These are phyloP conservation scores for Brachionus asplanchnoidis DNA, from an alignment of 1,140 invertebrate species.

Conservation along the genomic window DNA sequence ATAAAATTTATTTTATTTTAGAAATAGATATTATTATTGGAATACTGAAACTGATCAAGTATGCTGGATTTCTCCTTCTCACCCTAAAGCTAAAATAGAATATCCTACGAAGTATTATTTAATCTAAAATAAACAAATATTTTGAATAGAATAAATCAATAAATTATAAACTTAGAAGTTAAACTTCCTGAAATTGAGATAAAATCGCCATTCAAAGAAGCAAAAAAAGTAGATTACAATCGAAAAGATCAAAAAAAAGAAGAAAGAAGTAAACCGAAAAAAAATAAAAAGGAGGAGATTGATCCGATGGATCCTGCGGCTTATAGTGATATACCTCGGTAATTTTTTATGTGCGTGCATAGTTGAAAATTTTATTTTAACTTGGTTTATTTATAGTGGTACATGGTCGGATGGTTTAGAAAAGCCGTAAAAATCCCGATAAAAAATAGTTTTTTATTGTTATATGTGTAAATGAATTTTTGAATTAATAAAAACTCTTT, in stretches of 20 bases:
- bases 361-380: not conserved
- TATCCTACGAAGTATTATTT: not conserved
- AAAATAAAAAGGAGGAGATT: not conserved
- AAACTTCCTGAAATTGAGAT: not conserved
- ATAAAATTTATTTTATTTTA: not conserved
- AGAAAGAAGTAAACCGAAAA: not conserved
- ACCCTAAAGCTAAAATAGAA: constrained; percentile 62
- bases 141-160: too few relatives aligned
- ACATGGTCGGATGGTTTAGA: constrained; percentile 5
- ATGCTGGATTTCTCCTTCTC: constrained; percentile 83
- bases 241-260: not conserved
- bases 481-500: too few relatives aligned
- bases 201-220: not conserved
- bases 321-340: constrained; percentile 33
- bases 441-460: not conserved
- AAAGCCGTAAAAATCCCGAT: not conserved
- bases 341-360: not conserved
- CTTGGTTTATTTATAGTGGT: not conserved
- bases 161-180: not conserved
- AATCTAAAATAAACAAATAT: too few relatives aligned
- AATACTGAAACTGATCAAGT: constrained; percentile 83
- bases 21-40: constrained; percentile 86
- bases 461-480: not conserved
- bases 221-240: not conserved
- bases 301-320: constrained; percentile 40